Conservation (phyloP, 2,888 invertebrate genomes). For the Serripes groenlandicus region DNA sequence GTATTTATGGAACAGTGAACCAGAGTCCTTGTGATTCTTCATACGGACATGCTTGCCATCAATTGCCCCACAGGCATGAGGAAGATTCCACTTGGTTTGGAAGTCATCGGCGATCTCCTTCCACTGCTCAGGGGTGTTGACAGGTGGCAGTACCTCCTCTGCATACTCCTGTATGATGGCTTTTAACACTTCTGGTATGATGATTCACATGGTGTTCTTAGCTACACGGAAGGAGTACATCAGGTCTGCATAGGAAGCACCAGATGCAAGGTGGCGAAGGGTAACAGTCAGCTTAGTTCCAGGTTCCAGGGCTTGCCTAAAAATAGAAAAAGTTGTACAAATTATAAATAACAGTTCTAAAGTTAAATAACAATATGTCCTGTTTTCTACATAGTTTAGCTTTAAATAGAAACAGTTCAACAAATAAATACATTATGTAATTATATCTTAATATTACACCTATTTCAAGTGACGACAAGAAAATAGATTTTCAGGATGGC, state of each 20-base stretch:
- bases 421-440: no score
- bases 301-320: slow-evolving; percentile 34
- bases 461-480: no score
- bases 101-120: slow-evolving; percentile 32
- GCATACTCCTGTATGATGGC: slow-evolving; percentile 32
- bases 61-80: slow-evolving; percentile 34
- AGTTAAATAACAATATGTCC: no score
- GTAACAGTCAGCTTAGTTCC: slow-evolving; percentile 39
- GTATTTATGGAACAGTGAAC: slow-evolving; percentile 54
- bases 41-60: slow-evolving; percentile 38
- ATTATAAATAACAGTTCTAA: no score
- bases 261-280: slow-evolving; percentile 49
- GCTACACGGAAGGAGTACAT: slow-evolving; percentile 44
- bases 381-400: no score
- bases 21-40: slow-evolving; percentile 27
- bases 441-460: no score
- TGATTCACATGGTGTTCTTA: slow-evolving; percentile 14
- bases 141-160: slow-evolving; percentile 32
- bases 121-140: slow-evolving; percentile 35
- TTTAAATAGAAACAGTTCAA: no score
- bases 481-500: no score
- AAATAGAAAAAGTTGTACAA: no score
- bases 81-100: slow-evolving; percentile 34
- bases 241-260: slow-evolving; percentile 36
- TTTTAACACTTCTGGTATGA: slow-evolving; percentile 23